phyloP scores from a whole-genome alignment of 2,888 invertebrate species.

The Dynastes tityus region DNA sequence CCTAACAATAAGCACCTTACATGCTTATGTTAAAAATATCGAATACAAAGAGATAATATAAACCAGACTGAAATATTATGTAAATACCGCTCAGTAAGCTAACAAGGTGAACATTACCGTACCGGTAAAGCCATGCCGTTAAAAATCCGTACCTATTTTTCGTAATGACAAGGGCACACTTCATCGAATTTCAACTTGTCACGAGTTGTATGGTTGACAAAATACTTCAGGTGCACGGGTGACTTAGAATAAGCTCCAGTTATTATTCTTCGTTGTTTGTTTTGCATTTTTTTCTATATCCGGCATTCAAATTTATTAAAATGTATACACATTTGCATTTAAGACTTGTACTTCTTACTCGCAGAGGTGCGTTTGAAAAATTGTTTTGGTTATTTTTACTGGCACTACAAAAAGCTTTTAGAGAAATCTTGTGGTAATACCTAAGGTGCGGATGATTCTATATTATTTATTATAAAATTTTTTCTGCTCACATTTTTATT shows the following conservation, averaged over 20 bases:
- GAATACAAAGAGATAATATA: constrained; percentile 19
- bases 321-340: constrained; percentile 35
- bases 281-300: constrained; percentile 37
- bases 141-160: constrained; percentile 53
- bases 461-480: too few relatives aligned
- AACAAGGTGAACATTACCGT: constrained; percentile 31
- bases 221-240: constrained; percentile 53
- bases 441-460: too few relatives aligned
- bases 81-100: constrained; percentile 31
- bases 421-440: too few relatives aligned
- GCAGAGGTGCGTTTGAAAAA: not conserved
- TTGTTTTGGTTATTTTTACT: constrained; percentile 7
- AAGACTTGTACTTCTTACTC: not conserved
- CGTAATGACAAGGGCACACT: constrained; percentile 55
- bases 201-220: constrained; percentile 56
- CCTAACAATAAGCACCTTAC: constrained; percentile 13
- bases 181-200: constrained; percentile 57
- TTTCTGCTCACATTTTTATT: too few relatives aligned
- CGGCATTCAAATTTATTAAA: constrained; percentile 37
- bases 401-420: not conserved
- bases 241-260: constrained; percentile 54
- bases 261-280: constrained; percentile 53
- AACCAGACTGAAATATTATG: constrained; percentile 39
- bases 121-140: constrained; percentile 11
- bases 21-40: constrained; percentile 23